Percentiles rank a stretch among this genome's conserved stretches.
Evolutionary conservation across 2,888 invertebrate species (phyloP).

Genomic region (Andrena dorsata): DNA sequence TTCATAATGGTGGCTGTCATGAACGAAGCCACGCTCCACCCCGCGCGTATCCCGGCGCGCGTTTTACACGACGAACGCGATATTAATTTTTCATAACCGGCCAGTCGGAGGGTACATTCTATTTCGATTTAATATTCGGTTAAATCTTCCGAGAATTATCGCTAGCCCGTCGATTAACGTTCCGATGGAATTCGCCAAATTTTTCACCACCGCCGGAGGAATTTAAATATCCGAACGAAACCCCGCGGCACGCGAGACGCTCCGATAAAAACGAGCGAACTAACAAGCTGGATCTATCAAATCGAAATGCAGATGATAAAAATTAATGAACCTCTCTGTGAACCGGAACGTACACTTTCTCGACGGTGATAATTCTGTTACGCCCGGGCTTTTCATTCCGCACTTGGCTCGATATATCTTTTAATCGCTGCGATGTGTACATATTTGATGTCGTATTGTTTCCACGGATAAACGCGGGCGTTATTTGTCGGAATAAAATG

Average conservation of each 20-base stretch:
- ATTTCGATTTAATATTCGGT: neutral
- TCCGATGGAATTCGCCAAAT: neutral
- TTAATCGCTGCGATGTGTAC: constrained; percentile 33
- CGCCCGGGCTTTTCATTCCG: neutral
- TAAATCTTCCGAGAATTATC: neutral
- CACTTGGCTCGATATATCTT: constrained; percentile 19
- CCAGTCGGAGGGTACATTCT: too few relatives aligned
- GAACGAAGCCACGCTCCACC: constrained; percentile 12
- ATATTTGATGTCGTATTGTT: constrained; percentile 32
- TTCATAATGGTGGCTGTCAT: constrained; percentile 53
- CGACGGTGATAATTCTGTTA: neutral
- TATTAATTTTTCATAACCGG: constrained; percentile 18
- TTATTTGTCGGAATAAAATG: constrained; percentile 49
- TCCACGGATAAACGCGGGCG: constrained; percentile 6
- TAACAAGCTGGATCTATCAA: constrained; percentile 7
- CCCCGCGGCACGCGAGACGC: neutral
- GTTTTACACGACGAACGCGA: constrained; percentile 9
- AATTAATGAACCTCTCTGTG: neutral
- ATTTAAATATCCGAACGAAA: neutral
- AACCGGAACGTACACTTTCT: neutral
- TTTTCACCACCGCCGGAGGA: neutral
- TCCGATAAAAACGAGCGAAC: neutral
- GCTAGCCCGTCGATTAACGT: neutral
- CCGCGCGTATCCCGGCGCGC: constrained; percentile 4
- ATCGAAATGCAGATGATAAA: constrained; percentile 2